Base-by-base conservation (phyloP, 1,140 invertebrate species). In the Melitaea cinxia region DNA sequence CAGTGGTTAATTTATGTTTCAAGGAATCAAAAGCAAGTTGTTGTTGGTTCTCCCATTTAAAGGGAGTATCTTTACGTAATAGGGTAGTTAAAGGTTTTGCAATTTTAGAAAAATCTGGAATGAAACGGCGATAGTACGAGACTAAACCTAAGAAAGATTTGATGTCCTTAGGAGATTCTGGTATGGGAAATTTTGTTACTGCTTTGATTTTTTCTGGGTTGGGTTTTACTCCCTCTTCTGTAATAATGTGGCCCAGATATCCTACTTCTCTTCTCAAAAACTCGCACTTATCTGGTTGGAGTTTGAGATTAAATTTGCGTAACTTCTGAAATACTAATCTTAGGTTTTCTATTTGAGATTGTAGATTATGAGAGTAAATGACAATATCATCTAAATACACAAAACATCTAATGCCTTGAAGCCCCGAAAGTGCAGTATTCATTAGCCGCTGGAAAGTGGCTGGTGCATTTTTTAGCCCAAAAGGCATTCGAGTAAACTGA, bases 81-180 rank as follows among this genome's bases (percentile, higher is more conserved):
- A 53, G 17, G n/a, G 21, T 28, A 17, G 59, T 62, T n/a, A 62
- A 24, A 0, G 59, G 35, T 57, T 57, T 57, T 37, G 54, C 35
- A 23, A 42, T 42, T 57, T 42, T 57, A 15, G 54, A 47, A 49
- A 59, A 59, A 12, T 59, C 57, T 4, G 28, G 45, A 33, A 59
- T 59, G 7, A 59, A 59, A 2, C 45, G 24, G 4, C 62, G 39
- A 56, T 56, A 64, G 12, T 64, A 64, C 9, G 53, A 47, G 9
- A 50, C 30, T n/a, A 64, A 17, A 10, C 56, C 56, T 47, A 59
- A 15, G 28, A 59, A 59, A 4, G 56, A 59, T 49, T 59, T 56
- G 12, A 56, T 42, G 21, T 56, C 54, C n/a, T 56, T 56, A n/a
- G 35, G 54, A 19, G 21, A 56, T 17, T 45, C 28, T 17, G 56